Percentiles rank a stretch among this genome's conserved stretches.
phyloP scores from a whole-genome alignment of 2,113 vertebrate species.

The Callorhinus ursinus region DNA sequence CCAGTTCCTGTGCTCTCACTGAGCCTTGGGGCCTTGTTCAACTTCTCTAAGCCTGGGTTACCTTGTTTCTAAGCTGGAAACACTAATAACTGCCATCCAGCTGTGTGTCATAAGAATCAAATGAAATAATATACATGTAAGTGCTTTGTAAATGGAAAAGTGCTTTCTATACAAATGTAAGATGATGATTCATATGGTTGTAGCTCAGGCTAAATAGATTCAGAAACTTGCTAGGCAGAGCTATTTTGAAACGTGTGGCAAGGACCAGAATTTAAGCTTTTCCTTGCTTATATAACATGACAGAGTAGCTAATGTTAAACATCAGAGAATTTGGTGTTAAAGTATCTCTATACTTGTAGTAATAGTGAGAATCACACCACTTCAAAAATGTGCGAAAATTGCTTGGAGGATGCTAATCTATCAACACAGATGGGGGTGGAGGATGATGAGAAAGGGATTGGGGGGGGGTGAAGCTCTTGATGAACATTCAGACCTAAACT shows the following conservation, averaged over 20 bases:
- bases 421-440: background rate
- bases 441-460: background rate
- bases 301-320: background rate
- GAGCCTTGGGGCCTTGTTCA: background rate
- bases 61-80: constrained; percentile 35
- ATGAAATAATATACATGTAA: constrained; percentile 22
- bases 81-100: background rate
- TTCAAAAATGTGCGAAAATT: constrained; percentile 12
- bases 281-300: constrained; percentile 47
- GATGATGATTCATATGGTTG: constrained; percentile 68
- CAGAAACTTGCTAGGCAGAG: constrained; percentile 73
- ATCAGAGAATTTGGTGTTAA: background rate
- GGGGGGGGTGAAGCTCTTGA: background rate
- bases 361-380: constrained; percentile 43
- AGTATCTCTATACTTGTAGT: background rate
- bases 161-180: constrained; percentile 53
- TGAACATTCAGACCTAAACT: constrained; percentile 16
- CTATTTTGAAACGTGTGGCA: constrained; percentile 70
- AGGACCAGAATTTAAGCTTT: constrained; percentile 15
- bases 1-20: background rate
- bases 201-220: constrained; percentile 66
- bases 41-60: background rate
- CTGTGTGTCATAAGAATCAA: constrained; percentile 30
- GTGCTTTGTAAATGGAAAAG: constrained; percentile 56
- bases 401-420: constrained; percentile 17